Evolutionary conservation across 2,888 invertebrate genomes (phyloP).

Genomic region (Xylota segnis): DNA sequence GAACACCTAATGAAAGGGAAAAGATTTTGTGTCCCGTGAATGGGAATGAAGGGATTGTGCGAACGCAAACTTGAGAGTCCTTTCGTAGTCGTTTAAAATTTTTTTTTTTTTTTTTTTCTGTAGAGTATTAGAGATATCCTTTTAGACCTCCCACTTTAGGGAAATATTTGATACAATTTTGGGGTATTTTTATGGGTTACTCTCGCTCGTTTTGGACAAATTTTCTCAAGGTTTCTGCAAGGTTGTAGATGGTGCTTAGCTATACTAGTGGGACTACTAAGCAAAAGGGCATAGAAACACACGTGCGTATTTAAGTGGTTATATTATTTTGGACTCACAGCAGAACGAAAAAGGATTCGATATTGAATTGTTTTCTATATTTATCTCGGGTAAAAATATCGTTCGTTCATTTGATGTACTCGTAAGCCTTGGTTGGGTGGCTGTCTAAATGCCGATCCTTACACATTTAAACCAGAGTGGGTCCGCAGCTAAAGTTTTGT

Average conservation of each 20-base stretch:
- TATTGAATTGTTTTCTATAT: not conserved
- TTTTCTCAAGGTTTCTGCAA: not conserved
- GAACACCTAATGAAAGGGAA: slow-evolving; percentile 65
- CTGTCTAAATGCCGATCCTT: no score
- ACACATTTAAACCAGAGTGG: no score
- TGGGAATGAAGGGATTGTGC: slow-evolving; percentile 41
- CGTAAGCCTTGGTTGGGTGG: no score
- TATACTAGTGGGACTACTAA: not conserved
- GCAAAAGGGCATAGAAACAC: not conserved
- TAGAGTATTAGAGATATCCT: not conserved
- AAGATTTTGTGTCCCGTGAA: slow-evolving; percentile 41
- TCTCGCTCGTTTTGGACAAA: not conserved
- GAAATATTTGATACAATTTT: slow-evolving; percentile 24
- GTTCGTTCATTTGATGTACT: no score
- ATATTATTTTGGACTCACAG: not conserved
- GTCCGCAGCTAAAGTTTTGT: no score
- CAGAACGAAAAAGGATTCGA: not conserved
- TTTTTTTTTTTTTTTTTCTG: not conserved
- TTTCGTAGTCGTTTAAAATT: slow-evolving; percentile 23
- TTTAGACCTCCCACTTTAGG: slow-evolving; percentile 2
- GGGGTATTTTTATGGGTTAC: slow-evolving; percentile 17
- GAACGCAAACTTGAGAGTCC: slow-evolving; percentile 20
- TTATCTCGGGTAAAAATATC: no score
- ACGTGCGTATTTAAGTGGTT: not conserved
- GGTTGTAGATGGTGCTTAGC: not conserved